A percentile compares a stretch with the other conserved stretches of the same genome.
Conservation (phyloP, 2,113 vertebrate genomes). For the Ammodytes dubius region DNA sequence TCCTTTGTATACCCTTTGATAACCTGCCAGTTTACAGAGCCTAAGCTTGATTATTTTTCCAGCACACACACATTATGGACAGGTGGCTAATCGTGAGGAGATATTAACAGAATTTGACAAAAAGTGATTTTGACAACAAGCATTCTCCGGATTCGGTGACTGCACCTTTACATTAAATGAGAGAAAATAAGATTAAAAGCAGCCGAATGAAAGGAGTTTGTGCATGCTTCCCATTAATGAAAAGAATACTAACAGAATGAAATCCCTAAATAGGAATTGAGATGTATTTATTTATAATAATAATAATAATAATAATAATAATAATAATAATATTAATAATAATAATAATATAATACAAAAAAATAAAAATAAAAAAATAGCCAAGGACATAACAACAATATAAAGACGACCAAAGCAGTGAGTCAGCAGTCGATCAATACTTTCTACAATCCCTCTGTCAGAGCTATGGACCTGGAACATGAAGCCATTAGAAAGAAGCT, state of each 20-base stretch:
- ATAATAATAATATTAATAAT: neutral
- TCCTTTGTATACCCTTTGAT: too few species aligned
- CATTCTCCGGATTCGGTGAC: too few species aligned
- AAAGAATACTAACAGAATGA: neutral
- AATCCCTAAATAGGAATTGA: neutral
- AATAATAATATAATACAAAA: neutral
- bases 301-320: neutral
- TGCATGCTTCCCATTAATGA: neutral
- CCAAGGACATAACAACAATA: too few species aligned
- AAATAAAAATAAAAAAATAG: neutral
- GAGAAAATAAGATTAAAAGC: neutral
- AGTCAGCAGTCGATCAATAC: constrained; percentile 13
- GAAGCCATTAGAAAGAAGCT: constrained; percentile 26
- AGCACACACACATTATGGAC: too few species aligned
- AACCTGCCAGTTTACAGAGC: too few species aligned
- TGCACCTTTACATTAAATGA: constrained; percentile 1
- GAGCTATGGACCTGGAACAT: constrained; percentile 22
- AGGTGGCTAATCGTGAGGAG: too few species aligned
- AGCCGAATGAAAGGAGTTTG: neutral
- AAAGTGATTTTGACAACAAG: too few species aligned
- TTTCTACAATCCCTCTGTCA: neutral
- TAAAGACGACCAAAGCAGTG: neutral
- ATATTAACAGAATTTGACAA: too few species aligned
- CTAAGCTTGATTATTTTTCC: too few species aligned
- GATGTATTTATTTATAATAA: neutral